Percentiles rank a stretch among this genome's conserved stretches.
Evolutionary conservation across 2,113 vertebrate species (phyloP).

Genomic region (Pionites leucogaster): DNA sequence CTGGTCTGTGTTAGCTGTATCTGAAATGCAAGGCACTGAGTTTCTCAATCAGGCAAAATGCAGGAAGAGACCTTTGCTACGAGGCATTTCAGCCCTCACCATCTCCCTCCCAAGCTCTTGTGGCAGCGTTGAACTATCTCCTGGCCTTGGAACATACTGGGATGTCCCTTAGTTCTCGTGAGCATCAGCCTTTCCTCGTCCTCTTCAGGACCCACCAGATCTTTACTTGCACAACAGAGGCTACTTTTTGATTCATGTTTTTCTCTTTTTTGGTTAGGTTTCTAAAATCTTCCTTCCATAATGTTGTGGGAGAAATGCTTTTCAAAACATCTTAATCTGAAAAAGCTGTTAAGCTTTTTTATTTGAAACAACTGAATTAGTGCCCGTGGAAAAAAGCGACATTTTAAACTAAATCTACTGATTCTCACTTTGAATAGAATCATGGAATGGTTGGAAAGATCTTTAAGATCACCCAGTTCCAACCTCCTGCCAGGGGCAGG

Average conservation of each 20-base stretch:
- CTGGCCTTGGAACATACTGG: not conserved
- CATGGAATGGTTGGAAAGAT: not conserved
- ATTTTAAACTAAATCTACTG: not conserved
- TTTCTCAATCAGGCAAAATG: not conserved
- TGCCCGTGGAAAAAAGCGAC: not conserved
- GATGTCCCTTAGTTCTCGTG: not conserved
- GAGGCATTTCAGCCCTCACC: not conserved
- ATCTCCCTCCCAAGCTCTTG: not conserved
- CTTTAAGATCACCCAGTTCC: not conserved
- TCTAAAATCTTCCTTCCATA: not conserved
- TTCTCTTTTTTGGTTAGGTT: not conserved
- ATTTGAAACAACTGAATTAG: not conserved
- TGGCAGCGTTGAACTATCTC: fast-evolving
- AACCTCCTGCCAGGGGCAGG: not conserved
- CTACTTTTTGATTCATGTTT: not conserved
- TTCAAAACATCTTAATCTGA: not conserved
- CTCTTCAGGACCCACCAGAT: not conserved
- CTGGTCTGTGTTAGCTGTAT: not conserved
- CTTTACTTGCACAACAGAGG: not conserved
- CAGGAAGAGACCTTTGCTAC: not conserved
- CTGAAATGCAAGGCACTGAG: not conserved
- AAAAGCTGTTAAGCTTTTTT: not conserved
- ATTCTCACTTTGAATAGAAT: not conserved
- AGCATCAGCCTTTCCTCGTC: not conserved
- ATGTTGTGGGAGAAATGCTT: not conserved